These are phyloP conservation scores for Hylomyscus alleni DNA, from an alignment of 2,797 vertebrate genomes.

Conservation along the genomic window DNA sequence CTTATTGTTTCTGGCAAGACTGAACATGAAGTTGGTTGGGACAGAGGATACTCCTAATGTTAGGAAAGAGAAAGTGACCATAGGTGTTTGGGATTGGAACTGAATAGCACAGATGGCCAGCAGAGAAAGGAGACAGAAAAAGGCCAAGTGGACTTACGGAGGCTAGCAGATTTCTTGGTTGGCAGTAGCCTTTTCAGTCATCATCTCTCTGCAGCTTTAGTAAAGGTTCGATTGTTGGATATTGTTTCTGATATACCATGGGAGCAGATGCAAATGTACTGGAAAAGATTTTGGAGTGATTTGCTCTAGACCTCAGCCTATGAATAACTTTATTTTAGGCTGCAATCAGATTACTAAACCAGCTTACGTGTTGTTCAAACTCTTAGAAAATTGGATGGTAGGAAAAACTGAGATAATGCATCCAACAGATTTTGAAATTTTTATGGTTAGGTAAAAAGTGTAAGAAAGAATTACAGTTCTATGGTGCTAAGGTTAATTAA, in stretches of 20 bases:
- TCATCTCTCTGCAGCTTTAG: constrained; percentile 49
- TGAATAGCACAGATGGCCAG: neutral
- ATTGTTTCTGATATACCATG: neutral
- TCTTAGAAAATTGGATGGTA: constrained; percentile 24
- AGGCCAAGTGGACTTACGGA: neutral
- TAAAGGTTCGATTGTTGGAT: constrained; percentile 11
- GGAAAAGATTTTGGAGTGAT: constrained; percentile 56
- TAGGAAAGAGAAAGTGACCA: neutral
- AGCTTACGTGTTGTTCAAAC: neutral
- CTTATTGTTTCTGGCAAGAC: neutral
- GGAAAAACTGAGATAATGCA: constrained; percentile 53
- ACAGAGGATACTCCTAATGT: neutral
- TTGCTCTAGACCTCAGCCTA: constrained; percentile 13
- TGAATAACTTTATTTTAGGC: constrained; percentile 52
- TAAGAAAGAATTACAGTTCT: constrained; percentile 33
- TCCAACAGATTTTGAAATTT: constrained; percentile 39
- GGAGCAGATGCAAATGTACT: constrained; percentile 38
- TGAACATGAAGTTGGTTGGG: neutral
- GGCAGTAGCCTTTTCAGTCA: neutral
- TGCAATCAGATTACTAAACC: constrained; percentile 5
- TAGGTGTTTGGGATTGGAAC: neutral
- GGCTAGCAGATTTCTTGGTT: neutral
- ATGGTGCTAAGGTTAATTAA: constrained; percentile 38
- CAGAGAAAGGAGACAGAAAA: neutral
- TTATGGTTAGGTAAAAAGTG: constrained; percentile 28